Base-by-base conservation (phyloP, 2,113 vertebrate species). In the Nothocercus julius region DNA sequence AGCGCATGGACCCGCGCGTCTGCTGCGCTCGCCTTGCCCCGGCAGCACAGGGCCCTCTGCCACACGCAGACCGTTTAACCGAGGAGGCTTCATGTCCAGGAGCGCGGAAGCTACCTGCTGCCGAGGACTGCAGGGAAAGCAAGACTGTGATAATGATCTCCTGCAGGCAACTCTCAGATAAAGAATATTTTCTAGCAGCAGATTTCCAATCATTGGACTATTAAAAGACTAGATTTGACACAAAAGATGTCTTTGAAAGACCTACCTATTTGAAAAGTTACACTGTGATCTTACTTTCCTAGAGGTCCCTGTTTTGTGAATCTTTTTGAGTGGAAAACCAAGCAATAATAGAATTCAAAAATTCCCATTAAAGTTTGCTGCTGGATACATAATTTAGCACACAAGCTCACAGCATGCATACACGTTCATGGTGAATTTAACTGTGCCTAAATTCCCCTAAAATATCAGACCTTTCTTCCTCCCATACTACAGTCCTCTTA, bases 371-470 rank as follows among this genome's bases (percentile, higher is more conserved):
- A 42, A 70, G 45, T 86, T 82, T 16, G 32, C 74, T 91, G 76
- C 70, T 1, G 0, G 67, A 20, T 75, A 45, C 54, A 59, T 24
- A 13, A 59, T 75, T 59, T 12, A 93, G 83, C 13, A 6, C 9
- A 17, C 21, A 0, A 6, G 32, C 36, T 63, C 1, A 0, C 28
- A 2, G 61, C 17, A 21, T 8, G 21, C 49, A 19, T 9, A 8
- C 2, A 9, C 1, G 5, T n/a, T 56, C 22, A 4, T 2, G 3
- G 24, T 30, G 22, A 28, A 9, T 75, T 58, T 51, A n/a, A 9
- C 11, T 27, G 17, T 34, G 56, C 44, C 2, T 5, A 25, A 1
- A 0, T 13, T 8, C 13, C 61, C 62, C 76, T n/a, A 1, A 67
- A 17, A 58, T 38, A 58, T 62, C 79, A 21, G 44, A 49, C 1